Conservation (phyloP, 2,113 vertebrate genomes). For the Platycercus adscitus region DNA sequence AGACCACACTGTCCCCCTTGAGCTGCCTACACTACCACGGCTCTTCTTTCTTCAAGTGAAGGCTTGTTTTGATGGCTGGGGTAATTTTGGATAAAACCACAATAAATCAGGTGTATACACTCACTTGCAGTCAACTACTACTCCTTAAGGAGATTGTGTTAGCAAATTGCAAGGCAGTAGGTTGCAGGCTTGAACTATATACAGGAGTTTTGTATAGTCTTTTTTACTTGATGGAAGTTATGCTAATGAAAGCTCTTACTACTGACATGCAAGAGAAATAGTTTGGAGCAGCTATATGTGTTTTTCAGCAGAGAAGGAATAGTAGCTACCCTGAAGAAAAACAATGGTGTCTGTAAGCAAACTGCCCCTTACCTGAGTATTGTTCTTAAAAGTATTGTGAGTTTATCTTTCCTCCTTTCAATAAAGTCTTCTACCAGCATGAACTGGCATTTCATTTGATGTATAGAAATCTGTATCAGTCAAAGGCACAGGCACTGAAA, state of each 20-base stretch:
- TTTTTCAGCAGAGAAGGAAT: background rate
- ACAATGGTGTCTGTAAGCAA: background rate
- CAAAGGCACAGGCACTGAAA: background rate
- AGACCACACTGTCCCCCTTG: background rate
- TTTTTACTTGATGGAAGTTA: background rate
- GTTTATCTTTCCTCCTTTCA: background rate
- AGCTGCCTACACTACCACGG: background rate
- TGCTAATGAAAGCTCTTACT: background rate
- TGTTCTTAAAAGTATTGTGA: background rate
- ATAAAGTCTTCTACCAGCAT: slow-evolving; percentile 20
- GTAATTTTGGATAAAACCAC: background rate
- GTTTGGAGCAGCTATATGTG: background rate
- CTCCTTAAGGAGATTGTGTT: background rate
- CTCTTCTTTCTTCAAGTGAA: background rate
- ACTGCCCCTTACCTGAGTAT: background rate
- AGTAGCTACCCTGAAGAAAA: slow-evolving; percentile 3
- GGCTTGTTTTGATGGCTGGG: background rate
- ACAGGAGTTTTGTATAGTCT: background rate
- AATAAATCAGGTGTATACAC: background rate
- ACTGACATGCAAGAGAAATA: background rate
- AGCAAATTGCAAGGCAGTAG: background rate
- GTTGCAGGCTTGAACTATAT: background rate
- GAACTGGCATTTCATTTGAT: background rate
- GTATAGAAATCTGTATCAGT: background rate
- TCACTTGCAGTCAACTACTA: background rate